These are phyloP conservation scores for Ochropleura leucogaster DNA, from an alignment of 2,888 invertebrate genomes.

Conservation along the genomic window DNA sequence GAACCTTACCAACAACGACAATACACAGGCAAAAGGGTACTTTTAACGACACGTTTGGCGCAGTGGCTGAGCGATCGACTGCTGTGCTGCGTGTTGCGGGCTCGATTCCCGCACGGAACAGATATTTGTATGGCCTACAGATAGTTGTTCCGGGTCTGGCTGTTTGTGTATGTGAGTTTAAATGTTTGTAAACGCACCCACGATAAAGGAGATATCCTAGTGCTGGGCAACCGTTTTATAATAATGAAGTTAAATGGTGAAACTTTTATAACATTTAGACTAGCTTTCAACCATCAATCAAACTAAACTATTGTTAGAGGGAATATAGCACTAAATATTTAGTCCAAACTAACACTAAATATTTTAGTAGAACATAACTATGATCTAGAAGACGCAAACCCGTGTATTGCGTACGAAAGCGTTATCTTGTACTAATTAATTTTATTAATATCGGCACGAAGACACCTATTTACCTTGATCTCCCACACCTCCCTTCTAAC, in stretches of 20 bases:
- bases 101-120: too few relatives aligned
- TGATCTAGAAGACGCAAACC: slow-evolving; percentile 45
- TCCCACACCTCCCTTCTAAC: slow-evolving; percentile 24
- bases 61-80: too few relatives aligned
- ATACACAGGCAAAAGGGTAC: too few relatives aligned
- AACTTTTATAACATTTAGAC: background rate
- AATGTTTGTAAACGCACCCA: too few relatives aligned
- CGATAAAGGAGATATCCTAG: too few relatives aligned
- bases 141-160: too few relatives aligned
- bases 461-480: slow-evolving; percentile 67
- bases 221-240: background rate
- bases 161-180: too few relatives aligned
- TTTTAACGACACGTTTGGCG: too few relatives aligned
- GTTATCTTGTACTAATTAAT: slow-evolving; percentile 81
- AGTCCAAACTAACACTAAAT: slow-evolving; percentile 24
- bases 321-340: slow-evolving; percentile 8
- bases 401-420: slow-evolving; percentile 61
- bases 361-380: slow-evolving; percentile 38
- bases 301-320: slow-evolving; percentile 1
- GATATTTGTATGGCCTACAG: too few relatives aligned
- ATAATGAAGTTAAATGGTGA: slow-evolving; percentile 1
- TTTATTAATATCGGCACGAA: slow-evolving; percentile 74
- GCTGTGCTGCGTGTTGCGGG: too few relatives aligned
- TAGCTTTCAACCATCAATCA: slow-evolving; percentile 1
- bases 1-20: too few relatives aligned